Evolutionary conservation across 2,888 invertebrate genomes (phyloP).

Genomic region (Leucoma salicis): DNA sequence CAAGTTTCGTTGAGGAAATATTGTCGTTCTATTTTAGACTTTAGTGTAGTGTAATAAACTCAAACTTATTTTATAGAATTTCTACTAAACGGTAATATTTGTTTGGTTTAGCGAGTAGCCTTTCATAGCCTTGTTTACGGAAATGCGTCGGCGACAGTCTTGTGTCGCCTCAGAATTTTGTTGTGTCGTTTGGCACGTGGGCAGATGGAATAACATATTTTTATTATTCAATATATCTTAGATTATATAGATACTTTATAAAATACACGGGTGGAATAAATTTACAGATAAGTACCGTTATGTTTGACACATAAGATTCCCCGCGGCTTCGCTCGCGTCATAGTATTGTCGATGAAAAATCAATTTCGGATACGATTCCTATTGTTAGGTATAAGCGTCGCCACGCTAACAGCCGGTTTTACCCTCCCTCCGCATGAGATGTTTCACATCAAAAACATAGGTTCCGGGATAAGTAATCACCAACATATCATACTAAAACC

Average conservation of each 20-base stretch:
- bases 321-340: too few relatives aligned
- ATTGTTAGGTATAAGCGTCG: too few relatives aligned
- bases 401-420: too few relatives aligned
- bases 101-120: slow-evolving; percentile 41
- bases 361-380: too few relatives aligned
- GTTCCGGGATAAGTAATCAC: too few relatives aligned
- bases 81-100: slow-evolving; percentile 29
- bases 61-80: slow-evolving; percentile 7
- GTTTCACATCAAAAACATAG: too few relatives aligned
- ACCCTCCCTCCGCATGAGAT: too few relatives aligned
- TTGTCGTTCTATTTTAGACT: slow-evolving; percentile 33
- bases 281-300: slow-evolving; percentile 3
- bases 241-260: slow-evolving; percentile 9
- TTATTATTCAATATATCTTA: slow-evolving; percentile 30
- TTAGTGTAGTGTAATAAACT: slow-evolving; percentile 25
- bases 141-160: slow-evolving; percentile 68
- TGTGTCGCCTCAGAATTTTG: slow-evolving; percentile 56
- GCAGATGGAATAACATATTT: slow-evolving; percentile 65
- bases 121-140: slow-evolving; percentile 56
- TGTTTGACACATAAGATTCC: neutral
- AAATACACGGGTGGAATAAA: slow-evolving; percentile 15
- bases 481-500: too few relatives aligned
- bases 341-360: too few relatives aligned
- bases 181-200: slow-evolving; percentile 51
- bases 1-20: slow-evolving; percentile 19